Evolutionary conservation across 1,140 invertebrate genomes (phyloP).

Genomic region (Pachyrhynchus sulphureomaculatus): DNA sequence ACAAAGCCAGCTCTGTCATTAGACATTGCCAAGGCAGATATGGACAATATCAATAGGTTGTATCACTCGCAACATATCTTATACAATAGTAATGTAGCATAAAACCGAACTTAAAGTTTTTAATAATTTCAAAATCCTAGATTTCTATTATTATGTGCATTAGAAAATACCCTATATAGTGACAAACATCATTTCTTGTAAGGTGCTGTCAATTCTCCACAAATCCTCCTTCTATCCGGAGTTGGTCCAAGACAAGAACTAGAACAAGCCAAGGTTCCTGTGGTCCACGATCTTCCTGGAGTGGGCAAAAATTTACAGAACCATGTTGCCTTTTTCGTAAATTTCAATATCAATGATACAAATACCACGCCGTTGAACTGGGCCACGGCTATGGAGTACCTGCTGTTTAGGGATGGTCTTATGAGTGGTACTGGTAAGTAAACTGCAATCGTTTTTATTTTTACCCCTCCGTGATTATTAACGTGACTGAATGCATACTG

Average conservation of each 20-base stretch:
- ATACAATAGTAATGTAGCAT: too few relatives aligned
- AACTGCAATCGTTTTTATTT: neutral
- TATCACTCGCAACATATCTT: too few relatives aligned
- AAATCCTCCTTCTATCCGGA: conserved; percentile 81
- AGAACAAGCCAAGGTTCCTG: conserved; percentile 60
- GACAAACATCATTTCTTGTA: too few relatives aligned
- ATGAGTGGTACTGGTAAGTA: conserved; percentile 76
- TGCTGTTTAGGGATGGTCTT: conserved; percentile 78
- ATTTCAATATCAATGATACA: conserved; percentile 80
- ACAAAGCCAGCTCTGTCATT: too few relatives aligned
- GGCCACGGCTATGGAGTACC: conserved; percentile 85
- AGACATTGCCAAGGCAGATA: too few relatives aligned
- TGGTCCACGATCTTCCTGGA: conserved; percentile 74
- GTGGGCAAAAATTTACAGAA: conserved; percentile 89
- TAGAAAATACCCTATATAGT: too few relatives aligned
- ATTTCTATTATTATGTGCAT: too few relatives aligned
- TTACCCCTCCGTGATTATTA: neutral
- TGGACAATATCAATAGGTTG: too few relatives aligned
- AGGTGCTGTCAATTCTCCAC: conserved; percentile 78
- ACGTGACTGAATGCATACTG: too few relatives aligned
- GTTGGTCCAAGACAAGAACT: conserved; percentile 77
- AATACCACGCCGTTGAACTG: conserved; percentile 79
- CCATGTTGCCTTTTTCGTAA: conserved; percentile 76
- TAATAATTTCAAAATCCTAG: too few relatives aligned
- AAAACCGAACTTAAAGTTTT: too few relatives aligned